Conservation (phyloP, 1,140 invertebrate species). For the Neodiprion virginianus region DNA sequence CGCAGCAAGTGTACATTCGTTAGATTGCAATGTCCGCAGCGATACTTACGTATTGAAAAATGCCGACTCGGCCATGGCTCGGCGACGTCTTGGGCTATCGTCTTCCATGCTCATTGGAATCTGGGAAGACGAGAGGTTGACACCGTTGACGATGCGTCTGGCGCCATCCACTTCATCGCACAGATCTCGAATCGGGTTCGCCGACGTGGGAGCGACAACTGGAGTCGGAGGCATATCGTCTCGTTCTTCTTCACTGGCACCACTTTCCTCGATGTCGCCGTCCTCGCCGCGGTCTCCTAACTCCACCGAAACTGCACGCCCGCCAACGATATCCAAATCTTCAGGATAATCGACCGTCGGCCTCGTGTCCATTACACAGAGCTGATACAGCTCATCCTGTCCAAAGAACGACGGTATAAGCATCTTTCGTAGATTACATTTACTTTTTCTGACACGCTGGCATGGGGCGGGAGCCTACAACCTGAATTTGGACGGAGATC, state of each 20-base stretch:
- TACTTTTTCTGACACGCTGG: too few relatives aligned
- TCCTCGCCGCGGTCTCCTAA: conserved; percentile 45
- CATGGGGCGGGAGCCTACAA: too few relatives aligned
- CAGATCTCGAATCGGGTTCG: conserved; percentile 22
- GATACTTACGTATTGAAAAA: conserved; percentile 53
- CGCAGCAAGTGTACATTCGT: too few relatives aligned
- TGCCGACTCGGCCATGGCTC: conserved; percentile 44
- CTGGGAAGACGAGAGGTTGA: conserved; percentile 13
- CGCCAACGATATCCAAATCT: conserved; percentile 31
- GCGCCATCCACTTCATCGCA: conserved; percentile 46
- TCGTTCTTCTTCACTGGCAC: conserved; percentile 35
- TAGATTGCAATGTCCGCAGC: too few relatives aligned
- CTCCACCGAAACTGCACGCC: conserved; percentile 11
- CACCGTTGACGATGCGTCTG: conserved; percentile 36
- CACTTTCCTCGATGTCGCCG: conserved; percentile 47
- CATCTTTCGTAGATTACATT: neutral
- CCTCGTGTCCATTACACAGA: conserved; percentile 56
- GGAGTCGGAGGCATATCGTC: conserved; percentile 55
- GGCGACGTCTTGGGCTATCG: conserved; percentile 34
- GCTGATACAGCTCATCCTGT: conserved; percentile 56
- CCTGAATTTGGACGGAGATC: too few relatives aligned
- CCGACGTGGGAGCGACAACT: conserved; percentile 37
- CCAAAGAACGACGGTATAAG: conserved; percentile 5
- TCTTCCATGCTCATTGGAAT: conserved; percentile 26
- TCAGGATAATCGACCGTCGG: conserved; percentile 26